Base-by-base conservation (phyloP, 1,140 invertebrate species). In the Scaptodrosophila lebanonensis region DNA sequence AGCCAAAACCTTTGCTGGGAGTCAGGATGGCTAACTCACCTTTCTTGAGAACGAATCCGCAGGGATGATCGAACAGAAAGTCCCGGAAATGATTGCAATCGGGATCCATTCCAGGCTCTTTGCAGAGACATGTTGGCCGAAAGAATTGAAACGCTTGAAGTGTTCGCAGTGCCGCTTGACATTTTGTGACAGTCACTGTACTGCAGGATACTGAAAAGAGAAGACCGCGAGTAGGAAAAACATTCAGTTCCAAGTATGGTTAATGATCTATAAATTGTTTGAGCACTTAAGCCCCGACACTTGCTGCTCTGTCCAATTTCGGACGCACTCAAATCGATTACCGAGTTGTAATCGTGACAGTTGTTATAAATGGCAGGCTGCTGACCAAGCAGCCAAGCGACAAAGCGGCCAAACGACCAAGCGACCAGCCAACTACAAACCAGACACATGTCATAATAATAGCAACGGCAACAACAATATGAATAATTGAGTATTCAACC, bases 1-100 rank as follows among this genome's bases (percentile, higher is more conserved):
- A n/a, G n/a, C n/a, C n/a, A n/a, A n/a, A n/a, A n/a, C n/a, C n/a
- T n/a, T n/a, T n/a, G n/a, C n/a, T n/a, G n/a, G n/a, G n/a, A 29
- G 5, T 29, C 27, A n/a, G n/a, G n/a, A n/a, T n/a, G n/a, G n/a
- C n/a, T n/a, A n/a, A 33, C 89, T 88, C 88, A 96, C 95, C 95
- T 91, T 95, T 95, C 86, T 95, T 95, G 63, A 91, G 90, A 39
- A 95, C 94, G 87, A 94, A 94, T 66, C 94, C 92, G 88, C 95
- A 96, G 12, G 95, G 95, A 89, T 97, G 95, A 88, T 97, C 95
- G 86, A 96, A 96, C 42, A 97, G 90, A 85, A 95, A 96, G 88
- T 96, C 94, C 77, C 94, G 91, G 89, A 96, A 96, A 70, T 93
- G 93, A 89, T 95, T 97, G 87, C 95, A 97, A 73, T 95, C 94